Percentiles rank a stretch among this genome's conserved stretches.
Evolutionary conservation across 2,797 vertebrate species (phyloP).

Genomic region (Acanthurus leucopareius): DNA sequence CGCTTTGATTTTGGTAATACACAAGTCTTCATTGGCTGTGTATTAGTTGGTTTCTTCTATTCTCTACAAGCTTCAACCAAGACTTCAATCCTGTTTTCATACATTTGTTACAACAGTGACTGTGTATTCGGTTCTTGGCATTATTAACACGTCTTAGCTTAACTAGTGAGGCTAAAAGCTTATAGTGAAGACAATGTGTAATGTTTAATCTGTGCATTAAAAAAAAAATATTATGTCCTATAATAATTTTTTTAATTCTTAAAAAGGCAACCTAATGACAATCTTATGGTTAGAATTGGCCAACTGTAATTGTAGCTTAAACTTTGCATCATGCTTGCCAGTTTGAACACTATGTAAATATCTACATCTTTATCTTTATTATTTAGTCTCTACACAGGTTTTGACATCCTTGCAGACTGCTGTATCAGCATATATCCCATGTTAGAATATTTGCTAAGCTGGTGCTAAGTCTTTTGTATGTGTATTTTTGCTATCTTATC

Average conservation of each 20-base stretch:
- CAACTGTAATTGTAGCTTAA: too few relatives aligned
- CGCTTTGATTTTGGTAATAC: background rate
- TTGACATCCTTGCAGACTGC: conserved; percentile 23
- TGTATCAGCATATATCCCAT: conserved; percentile 26
- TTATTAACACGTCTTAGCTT: background rate
- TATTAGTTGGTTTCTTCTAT: background rate
- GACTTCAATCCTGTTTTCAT: background rate
- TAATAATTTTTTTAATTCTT: too few relatives aligned
- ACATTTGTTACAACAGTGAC: background rate
- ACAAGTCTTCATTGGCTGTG: too few relatives aligned
- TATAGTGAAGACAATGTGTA: background rate
- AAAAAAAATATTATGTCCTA: too few relatives aligned
- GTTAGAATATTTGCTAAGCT: conserved; percentile 22
- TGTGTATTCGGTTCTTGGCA: background rate
- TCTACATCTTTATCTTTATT: too few relatives aligned
- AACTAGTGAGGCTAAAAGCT: background rate
- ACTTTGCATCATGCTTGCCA: too few relatives aligned
- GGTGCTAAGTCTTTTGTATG: conserved; percentile 17
- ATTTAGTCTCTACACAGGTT: background rate
- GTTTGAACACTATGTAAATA: too few relatives aligned
- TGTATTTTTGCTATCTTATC: conserved; percentile 34
- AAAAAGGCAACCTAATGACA: too few relatives aligned
- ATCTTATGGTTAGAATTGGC: too few relatives aligned
- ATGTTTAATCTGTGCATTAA: too few relatives aligned
- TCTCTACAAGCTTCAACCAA: background rate